Percentiles rank a stretch among this genome's conserved stretches.
Conservation (phyloP, 1,140 invertebrate genomes). For the Caenorhabditis briggsae region DNA sequence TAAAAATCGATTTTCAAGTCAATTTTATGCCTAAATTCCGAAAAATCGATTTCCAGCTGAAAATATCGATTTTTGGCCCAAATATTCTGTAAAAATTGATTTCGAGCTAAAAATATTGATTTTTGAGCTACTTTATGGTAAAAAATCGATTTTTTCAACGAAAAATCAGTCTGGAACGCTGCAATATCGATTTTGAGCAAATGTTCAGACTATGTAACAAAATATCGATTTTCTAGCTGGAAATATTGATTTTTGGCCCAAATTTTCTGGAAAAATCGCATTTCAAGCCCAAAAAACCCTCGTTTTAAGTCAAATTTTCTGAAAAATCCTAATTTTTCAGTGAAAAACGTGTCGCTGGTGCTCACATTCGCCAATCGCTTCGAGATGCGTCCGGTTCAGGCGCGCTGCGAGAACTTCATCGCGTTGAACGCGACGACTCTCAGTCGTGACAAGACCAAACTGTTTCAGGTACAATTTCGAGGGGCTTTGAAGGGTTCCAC, state of each 20-base stretch:
- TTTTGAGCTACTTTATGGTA: too few species aligned
- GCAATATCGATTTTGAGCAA: too few species aligned
- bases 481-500: neutral
- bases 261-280: neutral
- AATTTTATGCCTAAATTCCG: too few species aligned
- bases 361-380: conserved; percentile 54
- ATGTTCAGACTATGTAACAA: neutral
- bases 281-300: neutral
- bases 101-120: too few species aligned
- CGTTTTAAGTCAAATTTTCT: too few species aligned
- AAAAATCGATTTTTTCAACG: too few species aligned
- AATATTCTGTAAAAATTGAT: too few species aligned
- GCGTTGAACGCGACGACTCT: conserved; percentile 43
- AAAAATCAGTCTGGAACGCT: too few species aligned
- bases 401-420: conserved; percentile 61
- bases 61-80: too few species aligned
- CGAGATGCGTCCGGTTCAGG: conserved; percentile 64
- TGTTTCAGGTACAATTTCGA: conserved; percentile 45
- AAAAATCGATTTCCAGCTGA: too few species aligned
- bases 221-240: neutral
- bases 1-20: too few species aligned
- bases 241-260: neutral
- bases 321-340: conserved; percentile 20
- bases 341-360: conserved; percentile 58
- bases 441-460: conserved; percentile 55